Base-by-base conservation (phyloP, 1,140 invertebrate species). In the Anastrepha obliqua region DNA sequence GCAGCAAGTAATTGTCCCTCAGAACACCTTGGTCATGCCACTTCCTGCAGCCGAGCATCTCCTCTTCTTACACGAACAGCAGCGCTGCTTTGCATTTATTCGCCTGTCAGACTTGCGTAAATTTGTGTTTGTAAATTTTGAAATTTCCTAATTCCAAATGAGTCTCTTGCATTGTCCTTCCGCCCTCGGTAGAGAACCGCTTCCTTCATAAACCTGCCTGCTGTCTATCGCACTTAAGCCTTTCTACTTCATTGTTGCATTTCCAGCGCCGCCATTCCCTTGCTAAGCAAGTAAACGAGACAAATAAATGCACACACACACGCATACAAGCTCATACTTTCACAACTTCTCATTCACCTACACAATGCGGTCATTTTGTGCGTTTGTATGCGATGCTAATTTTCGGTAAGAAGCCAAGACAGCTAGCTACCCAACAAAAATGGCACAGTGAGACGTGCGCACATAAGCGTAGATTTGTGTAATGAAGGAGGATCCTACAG, bases 81-180 rank as follows among this genome's bases (percentile, higher is more conserved):
- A 6, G 2, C 44, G 8, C 20, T 81, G 47, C 47, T 81, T 20
- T 51, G 74, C 74, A 58, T 81, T 81, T 81, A 81, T 81, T 81
- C 74, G 74, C 74, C 47, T 81, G 74, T 81, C 74, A 81, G 85
- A 86, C 58, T 85, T 64, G 85, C 51, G 59, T 86, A 62, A 92
- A 92, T 92, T 92, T 81, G 74, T 81, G 47, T 81, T 81, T 81
- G 74, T 58, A 81, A 81, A 81, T 81, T 92, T 92, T 92, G 90
- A 92, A 92, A 92, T 92, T 92, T 92, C 91, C 90, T 92, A 92
- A 92, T 92, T 92, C 91, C 91, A 92, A 92, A 92, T 92, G 91
- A 92, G 91, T 91, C 92, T 90, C 90, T 90, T 92, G 90, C 58
- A 86, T 42, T 74, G 51, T 91, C 87, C 74, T 20, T 55, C 47